Evolutionary conservation across 1,140 invertebrate genomes (phyloP).

Genomic region (Ditylenchus dipsaci): DNA sequence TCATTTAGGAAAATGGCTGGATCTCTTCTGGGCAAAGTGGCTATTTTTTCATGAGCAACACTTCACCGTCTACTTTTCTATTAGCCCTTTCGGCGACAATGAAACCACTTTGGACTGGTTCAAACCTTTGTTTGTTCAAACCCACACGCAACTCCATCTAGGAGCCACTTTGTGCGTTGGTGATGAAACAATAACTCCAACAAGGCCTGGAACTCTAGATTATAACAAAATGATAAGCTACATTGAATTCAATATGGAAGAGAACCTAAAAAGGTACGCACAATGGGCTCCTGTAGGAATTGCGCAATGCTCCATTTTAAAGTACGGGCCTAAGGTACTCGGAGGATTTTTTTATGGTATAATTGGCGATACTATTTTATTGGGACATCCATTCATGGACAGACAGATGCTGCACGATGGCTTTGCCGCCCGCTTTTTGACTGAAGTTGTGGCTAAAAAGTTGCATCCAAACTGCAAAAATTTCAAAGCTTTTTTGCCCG

Average conservation of each 20-base stretch:
- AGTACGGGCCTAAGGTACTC: not conserved
- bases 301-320: not conserved
- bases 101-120: no score
- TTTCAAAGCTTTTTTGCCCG: not conserved
- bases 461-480: not conserved
- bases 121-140: no score
- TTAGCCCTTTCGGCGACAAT: not conserved
- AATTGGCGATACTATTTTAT: not conserved
- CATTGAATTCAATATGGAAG: not conserved
- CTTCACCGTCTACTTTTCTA: not conserved
- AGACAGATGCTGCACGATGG: not conserved
- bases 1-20: no score
- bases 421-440: not conserved
- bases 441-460: not conserved
- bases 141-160: no score
- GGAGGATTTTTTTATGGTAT: not conserved
- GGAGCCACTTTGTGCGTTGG: no score
- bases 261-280: not conserved
- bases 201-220: not conserved
- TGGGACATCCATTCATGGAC: not conserved
- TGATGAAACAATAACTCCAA: not conserved
- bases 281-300: not conserved
- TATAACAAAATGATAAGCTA: not conserved
- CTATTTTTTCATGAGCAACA: not conserved
- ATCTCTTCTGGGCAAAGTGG: no score